Evolutionary conservation across 1,140 invertebrate species (phyloP), one percentile per base, ranked within the genome.

Genomic region (Drosophila teissieri): DNA sequence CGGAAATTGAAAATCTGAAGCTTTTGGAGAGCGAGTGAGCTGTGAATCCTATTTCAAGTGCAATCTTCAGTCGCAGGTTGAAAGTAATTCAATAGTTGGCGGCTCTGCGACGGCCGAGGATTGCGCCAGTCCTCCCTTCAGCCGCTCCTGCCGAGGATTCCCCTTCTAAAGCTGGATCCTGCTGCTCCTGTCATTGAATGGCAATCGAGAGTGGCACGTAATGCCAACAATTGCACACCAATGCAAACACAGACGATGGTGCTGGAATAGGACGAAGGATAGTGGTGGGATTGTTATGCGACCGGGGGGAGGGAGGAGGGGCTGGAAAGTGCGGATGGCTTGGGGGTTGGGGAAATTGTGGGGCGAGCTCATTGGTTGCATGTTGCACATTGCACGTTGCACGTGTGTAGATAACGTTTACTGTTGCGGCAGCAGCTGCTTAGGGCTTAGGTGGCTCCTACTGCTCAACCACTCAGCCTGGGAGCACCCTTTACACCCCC

Each of bases 1-100:
- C 84, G 84, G 84, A 88, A 88, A 88, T 88, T 88, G 84, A 88
- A 88, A 88, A 88, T 88, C 84, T 88, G 84, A 88, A 89, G 84
- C 84, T 88, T 88, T 88, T 80, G 80, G 84, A 67, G 67, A 73
- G 56, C 77, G 83, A 88, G 84, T 89, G 84, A 84, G 83, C 84
- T 88, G 84, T 88, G 84, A 88, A 88, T 88, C 83, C 83, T 83
- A 88, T 88, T 88, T 89, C 83, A 89, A 88, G 84, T 89, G 83
- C 83, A 88, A 88, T 88, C 84, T 88, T 89, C 84, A 89, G 83
- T 88, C 62, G 83, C 79, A 88, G 83, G 74, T 78, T 76, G 83
- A 76, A 86, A 88, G 84, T 88, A 88, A 88, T 88, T 88, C 84
- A 88, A 88, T 88, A 88, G 83, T 88, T 88, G 84, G 80, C 73